These are phyloP conservation scores for Andrena praecox DNA, from an alignment of 2,888 invertebrate genomes.

Conservation along the genomic window DNA sequence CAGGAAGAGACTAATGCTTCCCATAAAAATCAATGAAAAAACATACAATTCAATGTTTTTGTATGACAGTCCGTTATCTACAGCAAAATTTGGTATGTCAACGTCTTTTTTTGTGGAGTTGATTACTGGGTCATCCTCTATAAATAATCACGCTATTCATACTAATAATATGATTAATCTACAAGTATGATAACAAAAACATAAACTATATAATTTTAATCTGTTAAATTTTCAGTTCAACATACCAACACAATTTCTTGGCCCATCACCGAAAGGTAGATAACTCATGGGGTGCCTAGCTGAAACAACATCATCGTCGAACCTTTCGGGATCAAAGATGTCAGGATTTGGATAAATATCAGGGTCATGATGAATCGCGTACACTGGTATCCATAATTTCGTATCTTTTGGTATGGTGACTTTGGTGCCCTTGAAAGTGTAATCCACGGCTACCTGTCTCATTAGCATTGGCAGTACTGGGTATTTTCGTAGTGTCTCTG, in stretches of 20 bases:
- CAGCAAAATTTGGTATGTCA: too few species aligned
- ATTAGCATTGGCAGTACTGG: conserved; percentile 81
- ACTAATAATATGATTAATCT: too few species aligned
- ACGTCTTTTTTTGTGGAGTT: too few species aligned
- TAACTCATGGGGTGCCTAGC: conserved; percentile 72
- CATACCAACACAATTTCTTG: conserved; percentile 73
- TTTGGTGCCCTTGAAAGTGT: conserved; percentile 71
- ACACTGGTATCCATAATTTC: conserved; percentile 68
- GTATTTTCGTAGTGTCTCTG: conserved; percentile 85
- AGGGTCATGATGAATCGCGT: conserved; percentile 72
- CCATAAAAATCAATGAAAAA: too few species aligned
- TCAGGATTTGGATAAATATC: conserved; percentile 74
- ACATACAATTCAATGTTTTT: too few species aligned
- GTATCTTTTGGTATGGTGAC: conserved; percentile 69
- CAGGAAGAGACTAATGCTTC: too few species aligned
- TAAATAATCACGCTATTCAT: too few species aligned
- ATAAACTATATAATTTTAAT: too few species aligned
- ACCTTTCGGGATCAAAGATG: conserved; percentile 77
- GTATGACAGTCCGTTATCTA: too few species aligned
- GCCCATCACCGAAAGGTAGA: conserved; percentile 78
- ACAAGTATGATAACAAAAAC: too few species aligned
- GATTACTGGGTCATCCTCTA: too few species aligned
- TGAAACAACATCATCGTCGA: conserved; percentile 69
- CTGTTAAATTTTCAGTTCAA: background rate
- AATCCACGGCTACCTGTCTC: conserved; percentile 71